phyloP scores from a whole-genome alignment of 2,888 invertebrate genomes.

The Eupithecia pulchellata region DNA sequence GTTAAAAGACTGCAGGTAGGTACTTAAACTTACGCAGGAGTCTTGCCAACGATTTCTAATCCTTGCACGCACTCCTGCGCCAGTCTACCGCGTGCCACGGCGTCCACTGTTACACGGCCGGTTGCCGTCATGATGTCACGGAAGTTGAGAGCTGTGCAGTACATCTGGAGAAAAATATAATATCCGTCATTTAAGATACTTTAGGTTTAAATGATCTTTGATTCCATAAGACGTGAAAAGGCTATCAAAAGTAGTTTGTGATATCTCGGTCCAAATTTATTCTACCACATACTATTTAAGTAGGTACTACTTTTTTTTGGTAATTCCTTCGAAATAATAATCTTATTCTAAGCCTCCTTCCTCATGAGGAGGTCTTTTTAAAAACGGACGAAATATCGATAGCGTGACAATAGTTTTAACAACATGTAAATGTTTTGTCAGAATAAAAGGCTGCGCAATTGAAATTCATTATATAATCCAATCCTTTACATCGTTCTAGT shows the following conservation, averaged over 20 bases:
- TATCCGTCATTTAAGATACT: too few species aligned
- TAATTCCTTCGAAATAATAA: not conserved
- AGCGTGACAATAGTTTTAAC: too few species aligned
- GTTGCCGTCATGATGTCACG: slow-evolving; percentile 97
- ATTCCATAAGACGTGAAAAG: not conserved
- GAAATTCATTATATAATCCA: slow-evolving; percentile 51
- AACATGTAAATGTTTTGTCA: too few species aligned
- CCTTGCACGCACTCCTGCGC: slow-evolving; percentile 89
- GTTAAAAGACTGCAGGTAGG: not conserved
- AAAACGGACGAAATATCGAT: too few species aligned
- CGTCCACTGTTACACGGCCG: slow-evolving; percentile 94
- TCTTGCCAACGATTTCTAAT: slow-evolving; percentile 88
- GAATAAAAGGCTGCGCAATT: too few species aligned
- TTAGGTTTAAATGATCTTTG: too few species aligned
- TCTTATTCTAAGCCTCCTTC: too few species aligned
- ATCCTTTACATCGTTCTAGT: not conserved
- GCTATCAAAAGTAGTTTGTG: not conserved
- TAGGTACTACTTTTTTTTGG: not conserved
- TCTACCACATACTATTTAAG: not conserved
- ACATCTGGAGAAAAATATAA: slow-evolving; percentile 76
- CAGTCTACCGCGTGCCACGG: slow-evolving; percentile 88
- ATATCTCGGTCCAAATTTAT: not conserved
- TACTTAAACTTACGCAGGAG: slow-evolving; percentile 66
- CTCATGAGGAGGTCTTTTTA: too few species aligned
- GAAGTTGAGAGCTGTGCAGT: slow-evolving; percentile 95